phyloP scores from a whole-genome alignment of 1,140 invertebrate genomes.

The Drosophila sucinea region DNA sequence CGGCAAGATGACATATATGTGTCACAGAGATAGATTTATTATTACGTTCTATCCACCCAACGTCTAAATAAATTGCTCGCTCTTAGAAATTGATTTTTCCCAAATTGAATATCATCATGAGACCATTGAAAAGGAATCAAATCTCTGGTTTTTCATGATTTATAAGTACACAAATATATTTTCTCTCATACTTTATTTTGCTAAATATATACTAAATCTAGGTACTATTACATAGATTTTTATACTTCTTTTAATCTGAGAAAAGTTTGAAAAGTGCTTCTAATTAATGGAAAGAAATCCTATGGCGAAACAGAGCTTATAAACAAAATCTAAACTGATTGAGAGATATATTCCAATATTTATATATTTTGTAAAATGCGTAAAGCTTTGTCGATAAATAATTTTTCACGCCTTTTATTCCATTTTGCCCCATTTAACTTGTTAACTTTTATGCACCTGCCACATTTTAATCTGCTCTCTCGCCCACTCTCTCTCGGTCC shows the following conservation, averaged over 20 bases:
- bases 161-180: too few species aligned
- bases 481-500: neutral
- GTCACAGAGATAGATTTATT: conserved; percentile 4
- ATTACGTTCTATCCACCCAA: neutral
- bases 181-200: too few species aligned
- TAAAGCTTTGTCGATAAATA: neutral
- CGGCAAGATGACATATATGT: conserved; percentile 19
- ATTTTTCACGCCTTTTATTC: neutral
- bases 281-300: too few species aligned
- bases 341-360: too few species aligned
- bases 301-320: too few species aligned
- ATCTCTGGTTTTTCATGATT: neutral
- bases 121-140: neutral
- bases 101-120: conserved; percentile 2
- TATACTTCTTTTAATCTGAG: too few species aligned
- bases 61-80: neutral
- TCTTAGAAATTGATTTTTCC: neutral
- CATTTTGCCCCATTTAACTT: conserved; percentile 8
- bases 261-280: too few species aligned
- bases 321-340: too few species aligned
- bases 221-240: too few species aligned
- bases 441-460: conserved; percentile 20
- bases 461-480: neutral
- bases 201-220: too few species aligned
- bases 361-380: too few species aligned